Evolutionary conservation across 2,113 vertebrate genomes (phyloP).

Genomic region (Tetrax tetrax): DNA sequence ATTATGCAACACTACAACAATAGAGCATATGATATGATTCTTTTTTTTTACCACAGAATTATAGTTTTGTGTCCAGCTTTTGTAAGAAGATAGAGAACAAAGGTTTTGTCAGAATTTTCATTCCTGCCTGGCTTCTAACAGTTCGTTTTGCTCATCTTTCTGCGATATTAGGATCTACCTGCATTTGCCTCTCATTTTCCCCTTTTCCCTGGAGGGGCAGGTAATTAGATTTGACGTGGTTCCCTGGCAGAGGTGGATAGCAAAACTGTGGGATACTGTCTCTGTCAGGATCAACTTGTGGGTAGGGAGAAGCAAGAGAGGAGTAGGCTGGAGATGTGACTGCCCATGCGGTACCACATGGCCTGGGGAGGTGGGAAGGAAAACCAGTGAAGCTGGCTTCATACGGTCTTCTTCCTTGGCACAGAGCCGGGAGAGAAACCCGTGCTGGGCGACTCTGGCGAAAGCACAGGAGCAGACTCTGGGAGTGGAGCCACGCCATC

Average conservation of each 20-base stretch:
- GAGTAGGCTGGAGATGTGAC: not conserved
- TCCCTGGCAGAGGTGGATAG: not conserved
- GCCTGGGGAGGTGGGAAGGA: not conserved
- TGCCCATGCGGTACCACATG: not conserved
- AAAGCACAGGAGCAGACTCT: not conserved
- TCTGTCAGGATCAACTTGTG: not conserved
- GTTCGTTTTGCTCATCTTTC: not conserved
- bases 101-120: not conserved
- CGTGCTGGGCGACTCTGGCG: accelerated
- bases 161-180: not conserved
- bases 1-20: not conserved
- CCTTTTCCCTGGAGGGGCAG: not conserved
- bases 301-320: not conserved
- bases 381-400: not conserved
- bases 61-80: not conserved
- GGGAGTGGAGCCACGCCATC: not conserved
- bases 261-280: not conserved
- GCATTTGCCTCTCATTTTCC: not conserved
- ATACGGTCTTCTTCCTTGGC: not conserved
- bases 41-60: not conserved
- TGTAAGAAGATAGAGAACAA: not conserved
- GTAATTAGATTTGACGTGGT: not conserved
- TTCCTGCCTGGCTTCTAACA: not conserved
- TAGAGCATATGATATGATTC: not conserved
- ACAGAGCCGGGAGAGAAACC: not conserved